Conservation (phyloP, 2,888 invertebrate genomes). For the Ceraclea dissimilis region DNA sequence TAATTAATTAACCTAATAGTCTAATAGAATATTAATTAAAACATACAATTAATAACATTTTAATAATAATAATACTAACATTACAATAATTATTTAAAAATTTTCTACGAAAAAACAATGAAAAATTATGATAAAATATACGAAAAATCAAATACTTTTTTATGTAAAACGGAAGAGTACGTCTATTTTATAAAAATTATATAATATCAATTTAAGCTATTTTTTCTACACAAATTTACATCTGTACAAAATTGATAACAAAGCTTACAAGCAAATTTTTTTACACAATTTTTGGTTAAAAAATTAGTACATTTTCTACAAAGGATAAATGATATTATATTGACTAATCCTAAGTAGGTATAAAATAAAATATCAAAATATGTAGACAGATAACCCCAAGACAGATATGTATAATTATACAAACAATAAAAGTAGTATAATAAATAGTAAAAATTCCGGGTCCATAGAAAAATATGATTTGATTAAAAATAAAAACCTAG, state of each 20-base stretch:
- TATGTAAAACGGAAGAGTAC: neutral
- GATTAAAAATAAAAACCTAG: no score
- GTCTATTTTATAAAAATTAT: neutral
- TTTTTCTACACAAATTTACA: neutral
- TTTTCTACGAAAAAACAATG: neutral
- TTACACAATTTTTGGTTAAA: slow-evolving; percentile 1
- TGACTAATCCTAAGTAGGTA: no score
- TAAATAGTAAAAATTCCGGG: no score
- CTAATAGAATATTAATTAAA: neutral
- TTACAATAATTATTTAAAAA: neutral
- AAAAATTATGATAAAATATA: neutral
- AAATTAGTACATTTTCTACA: neutral
- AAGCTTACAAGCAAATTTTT: neutral
- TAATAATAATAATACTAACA: neutral
- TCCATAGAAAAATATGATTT: no score
- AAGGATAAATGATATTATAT: no score
- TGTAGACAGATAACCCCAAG: no score
- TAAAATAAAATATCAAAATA: no score
- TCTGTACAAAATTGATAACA: neutral
- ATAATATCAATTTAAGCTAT: neutral
- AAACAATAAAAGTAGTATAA: no score
- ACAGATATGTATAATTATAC: no score
- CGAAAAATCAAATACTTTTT: neutral
- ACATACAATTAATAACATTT: neutral
- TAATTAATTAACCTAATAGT: neutral